Percentiles rank a stretch among this genome's conserved stretches.
phyloP scores from a whole-genome alignment of 2,113 vertebrate species.

The Sinocyclocheilus rhinocerous region DNA sequence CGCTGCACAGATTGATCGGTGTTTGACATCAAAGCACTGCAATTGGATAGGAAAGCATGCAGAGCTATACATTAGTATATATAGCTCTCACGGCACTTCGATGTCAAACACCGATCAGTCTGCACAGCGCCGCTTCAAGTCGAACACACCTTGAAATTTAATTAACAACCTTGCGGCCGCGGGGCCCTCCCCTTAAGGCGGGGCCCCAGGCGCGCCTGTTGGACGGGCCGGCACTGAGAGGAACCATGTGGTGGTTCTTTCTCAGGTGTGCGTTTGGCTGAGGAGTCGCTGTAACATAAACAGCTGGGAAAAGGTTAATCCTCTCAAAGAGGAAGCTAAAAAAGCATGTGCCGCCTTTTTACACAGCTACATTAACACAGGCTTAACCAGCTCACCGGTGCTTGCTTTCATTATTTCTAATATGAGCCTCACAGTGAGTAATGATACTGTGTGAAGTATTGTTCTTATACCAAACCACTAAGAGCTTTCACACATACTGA shows the following conservation, averaged over 20 bases:
- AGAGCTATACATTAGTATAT: too few species aligned
- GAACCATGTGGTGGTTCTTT: conserved; percentile 44
- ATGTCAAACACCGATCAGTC: too few species aligned
- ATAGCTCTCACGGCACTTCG: too few species aligned
- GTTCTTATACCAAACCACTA: background rate
- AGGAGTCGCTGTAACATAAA: conserved; percentile 58
- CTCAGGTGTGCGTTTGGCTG: conserved; percentile 42
- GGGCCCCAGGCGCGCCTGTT: too few species aligned
- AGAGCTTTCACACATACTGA: background rate
- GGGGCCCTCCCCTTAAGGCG: too few species aligned
- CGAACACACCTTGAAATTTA: too few species aligned
- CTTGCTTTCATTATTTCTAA: conserved; percentile 26
- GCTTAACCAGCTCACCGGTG: conserved; percentile 57
- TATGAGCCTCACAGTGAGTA: conserved; percentile 11
- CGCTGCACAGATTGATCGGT: too few species aligned
- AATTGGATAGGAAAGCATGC: too few species aligned
- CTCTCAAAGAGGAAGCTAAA: conserved; percentile 69
- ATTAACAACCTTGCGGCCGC: too few species aligned
- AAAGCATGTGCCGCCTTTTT: conserved; percentile 59
- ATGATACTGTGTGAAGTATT: conserved; percentile 2
- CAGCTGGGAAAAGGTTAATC: conserved; percentile 75
- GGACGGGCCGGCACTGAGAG: too few species aligned
- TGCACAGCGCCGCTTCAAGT: too few species aligned
- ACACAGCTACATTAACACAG: conserved; percentile 66
- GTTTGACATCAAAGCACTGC: too few species aligned